These are phyloP conservation scores for Nansenia antarctica DNA, from an alignment of 2,113 vertebrate species.

Conservation along the genomic window DNA sequence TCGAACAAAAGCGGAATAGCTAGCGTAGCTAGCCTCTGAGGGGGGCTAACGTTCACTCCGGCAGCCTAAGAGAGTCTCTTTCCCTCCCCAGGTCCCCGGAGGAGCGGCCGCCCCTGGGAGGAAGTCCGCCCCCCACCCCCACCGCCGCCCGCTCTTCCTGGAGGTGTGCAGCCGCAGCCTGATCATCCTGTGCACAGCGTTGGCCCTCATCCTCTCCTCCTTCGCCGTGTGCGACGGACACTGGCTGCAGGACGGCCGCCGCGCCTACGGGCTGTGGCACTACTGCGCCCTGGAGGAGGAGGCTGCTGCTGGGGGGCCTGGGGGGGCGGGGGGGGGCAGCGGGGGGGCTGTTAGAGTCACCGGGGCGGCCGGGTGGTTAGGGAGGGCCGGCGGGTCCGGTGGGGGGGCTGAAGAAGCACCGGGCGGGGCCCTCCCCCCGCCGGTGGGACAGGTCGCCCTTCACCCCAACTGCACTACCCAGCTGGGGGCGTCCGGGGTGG, in stretches of 20 bases:
- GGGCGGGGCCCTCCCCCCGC: no score
- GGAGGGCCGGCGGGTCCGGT: no score
- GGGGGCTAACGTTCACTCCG: no score
- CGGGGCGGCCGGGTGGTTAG: no score
- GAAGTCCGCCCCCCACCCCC: no score
- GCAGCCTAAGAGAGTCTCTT: no score
- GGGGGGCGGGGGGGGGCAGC: no score
- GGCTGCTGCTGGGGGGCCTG: no score
- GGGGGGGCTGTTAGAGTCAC: no score
- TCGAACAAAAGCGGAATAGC: no score
- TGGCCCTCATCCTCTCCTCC: constrained; percentile 78
- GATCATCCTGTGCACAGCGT: constrained; percentile 73
- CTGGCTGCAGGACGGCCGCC: constrained; percentile 71
- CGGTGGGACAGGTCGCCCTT: background rate
- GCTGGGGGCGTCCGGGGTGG: constrained; percentile 44
- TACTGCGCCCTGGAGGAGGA: constrained; percentile 66
- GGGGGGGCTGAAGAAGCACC: no score
- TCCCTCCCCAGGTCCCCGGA: constrained; percentile 45
- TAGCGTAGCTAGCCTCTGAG: no score
- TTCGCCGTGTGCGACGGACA: constrained; percentile 80
- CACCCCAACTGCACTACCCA: background rate
- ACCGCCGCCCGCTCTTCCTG: constrained; percentile 70
- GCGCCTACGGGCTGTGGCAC: constrained; percentile 80
- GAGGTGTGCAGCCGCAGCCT: constrained; percentile 74
- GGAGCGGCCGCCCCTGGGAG: constrained; percentile 42